Percentiles rank a stretch among this genome's conserved stretches.
Evolutionary conservation across 1,140 invertebrate species (phyloP).

Genomic region (Nomia melanderi): DNA sequence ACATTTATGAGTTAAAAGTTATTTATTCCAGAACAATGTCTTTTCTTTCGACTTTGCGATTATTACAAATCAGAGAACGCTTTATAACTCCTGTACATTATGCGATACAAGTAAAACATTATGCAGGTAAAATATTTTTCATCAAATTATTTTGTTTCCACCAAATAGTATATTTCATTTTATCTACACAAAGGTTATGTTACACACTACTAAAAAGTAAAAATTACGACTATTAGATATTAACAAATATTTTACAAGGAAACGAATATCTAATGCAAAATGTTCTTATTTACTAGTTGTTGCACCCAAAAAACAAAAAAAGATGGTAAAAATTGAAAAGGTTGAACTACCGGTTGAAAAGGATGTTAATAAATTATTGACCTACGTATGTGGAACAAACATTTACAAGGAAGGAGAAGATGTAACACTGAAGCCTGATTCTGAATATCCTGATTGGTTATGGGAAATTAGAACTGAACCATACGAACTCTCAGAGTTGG

Average conservation of each 20-base stretch:
- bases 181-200: conserved; percentile 1
- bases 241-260: background rate
- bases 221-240: background rate
- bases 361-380: conserved; percentile 90
- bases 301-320: conserved; percentile 81
- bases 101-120: conserved; percentile 46
- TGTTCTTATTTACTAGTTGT: background rate
- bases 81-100: conserved; percentile 50
- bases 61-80: conserved; percentile 38
- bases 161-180: background rate
- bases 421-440: conserved; percentile 90
- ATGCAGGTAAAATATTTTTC: conserved; percentile 54
- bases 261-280: background rate
- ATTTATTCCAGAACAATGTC: conserved; percentile 9
- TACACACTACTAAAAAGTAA: background rate
- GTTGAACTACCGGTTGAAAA: conserved; percentile 91
- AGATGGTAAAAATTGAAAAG: conserved; percentile 84
- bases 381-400: conserved; percentile 93
- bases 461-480: conserved; percentile 87
- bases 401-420: conserved; percentile 89
- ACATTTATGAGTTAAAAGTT: too few relatives aligned
- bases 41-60: conserved; percentile 42
- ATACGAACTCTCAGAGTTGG: conserved; percentile 86
- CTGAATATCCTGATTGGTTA: conserved; percentile 96
- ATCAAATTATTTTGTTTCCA: background rate